Evolutionary conservation across 2,113 vertebrate genomes (phyloP).

Genomic region (Rhinopomastus cyanomelas): DNA sequence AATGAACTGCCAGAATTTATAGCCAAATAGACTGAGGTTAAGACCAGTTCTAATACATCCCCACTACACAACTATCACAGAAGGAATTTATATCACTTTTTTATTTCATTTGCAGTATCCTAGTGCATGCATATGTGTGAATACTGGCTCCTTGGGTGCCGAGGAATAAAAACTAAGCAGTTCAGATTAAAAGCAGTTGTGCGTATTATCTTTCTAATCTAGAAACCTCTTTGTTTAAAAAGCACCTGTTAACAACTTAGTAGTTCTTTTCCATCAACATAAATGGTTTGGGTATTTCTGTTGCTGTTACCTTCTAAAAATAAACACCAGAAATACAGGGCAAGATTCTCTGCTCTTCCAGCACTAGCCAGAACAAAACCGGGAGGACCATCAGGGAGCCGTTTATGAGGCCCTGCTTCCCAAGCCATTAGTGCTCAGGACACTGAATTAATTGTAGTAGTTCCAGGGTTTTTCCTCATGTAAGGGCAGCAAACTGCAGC

Average conservation of each 20-base stretch:
- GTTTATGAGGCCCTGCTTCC: background rate
- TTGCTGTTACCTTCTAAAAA: background rate
- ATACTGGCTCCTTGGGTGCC: background rate
- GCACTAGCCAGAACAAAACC: background rate
- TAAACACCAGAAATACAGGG: background rate
- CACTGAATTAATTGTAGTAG: background rate
- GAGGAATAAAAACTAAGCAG: background rate
- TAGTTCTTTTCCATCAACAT: background rate
- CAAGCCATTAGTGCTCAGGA: background rate
- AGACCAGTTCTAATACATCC: background rate
- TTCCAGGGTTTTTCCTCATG: background rate
- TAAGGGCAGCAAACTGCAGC: background rate
- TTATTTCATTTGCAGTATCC: background rate
- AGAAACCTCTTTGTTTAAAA: background rate
- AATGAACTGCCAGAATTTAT: constrained; percentile 19
- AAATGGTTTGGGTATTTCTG: background rate
- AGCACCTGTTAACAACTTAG: background rate
- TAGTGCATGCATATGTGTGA: background rate
- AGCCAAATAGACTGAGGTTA: background rate
- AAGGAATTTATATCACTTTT: background rate
- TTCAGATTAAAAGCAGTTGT: background rate
- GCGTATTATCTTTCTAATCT: background rate
- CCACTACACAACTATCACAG: background rate
- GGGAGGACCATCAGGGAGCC: background rate
- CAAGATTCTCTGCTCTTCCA: background rate